phyloP scores from a whole-genome alignment of 2,888 invertebrate species.

The Torymus auratus region DNA sequence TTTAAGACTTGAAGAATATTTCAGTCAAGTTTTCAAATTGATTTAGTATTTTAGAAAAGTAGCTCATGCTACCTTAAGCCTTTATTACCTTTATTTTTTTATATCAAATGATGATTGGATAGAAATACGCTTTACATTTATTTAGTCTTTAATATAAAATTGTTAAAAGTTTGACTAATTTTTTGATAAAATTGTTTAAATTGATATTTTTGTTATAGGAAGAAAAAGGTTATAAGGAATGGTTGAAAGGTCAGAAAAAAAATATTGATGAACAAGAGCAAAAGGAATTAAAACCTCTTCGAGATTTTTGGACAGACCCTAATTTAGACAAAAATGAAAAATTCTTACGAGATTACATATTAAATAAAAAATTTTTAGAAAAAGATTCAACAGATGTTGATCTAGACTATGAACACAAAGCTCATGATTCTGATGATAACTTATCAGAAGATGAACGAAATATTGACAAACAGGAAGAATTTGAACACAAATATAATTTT shows the following conservation, averaged over 20 bases:
- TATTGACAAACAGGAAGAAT: constrained; percentile 90
- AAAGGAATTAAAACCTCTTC: constrained; percentile 84
- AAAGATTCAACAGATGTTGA: constrained; percentile 61
- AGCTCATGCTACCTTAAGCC: too few species aligned
- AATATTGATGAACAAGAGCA: constrained; percentile 80
- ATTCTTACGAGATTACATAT: constrained; percentile 93
- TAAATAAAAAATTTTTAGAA: constrained; percentile 85
- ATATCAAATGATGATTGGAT: too few species aligned
- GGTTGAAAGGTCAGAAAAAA: constrained; percentile 86
- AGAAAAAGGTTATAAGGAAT: constrained; percentile 84
- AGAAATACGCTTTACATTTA: too few species aligned
- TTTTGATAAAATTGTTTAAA: too few species aligned
- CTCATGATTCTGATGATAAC: constrained; percentile 78
- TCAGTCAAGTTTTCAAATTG: too few species aligned
- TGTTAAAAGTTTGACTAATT: too few species aligned
- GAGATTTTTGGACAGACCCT: constrained; percentile 90
- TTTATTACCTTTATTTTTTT: too few species aligned
- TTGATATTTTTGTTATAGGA: constrained; percentile 60
- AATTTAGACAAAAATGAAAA: constrained; percentile 89
- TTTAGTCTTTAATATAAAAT: too few species aligned
- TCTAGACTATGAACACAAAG: constrained; percentile 62
- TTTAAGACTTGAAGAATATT: too few species aligned
- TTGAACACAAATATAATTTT: constrained; percentile 97
- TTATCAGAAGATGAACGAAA: constrained; percentile 88
- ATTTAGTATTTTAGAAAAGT: too few species aligned